These are phyloP conservation scores for Macaca mulatta DNA, from an alignment of 2,113 vertebrate species.

Conservation along the genomic window DNA sequence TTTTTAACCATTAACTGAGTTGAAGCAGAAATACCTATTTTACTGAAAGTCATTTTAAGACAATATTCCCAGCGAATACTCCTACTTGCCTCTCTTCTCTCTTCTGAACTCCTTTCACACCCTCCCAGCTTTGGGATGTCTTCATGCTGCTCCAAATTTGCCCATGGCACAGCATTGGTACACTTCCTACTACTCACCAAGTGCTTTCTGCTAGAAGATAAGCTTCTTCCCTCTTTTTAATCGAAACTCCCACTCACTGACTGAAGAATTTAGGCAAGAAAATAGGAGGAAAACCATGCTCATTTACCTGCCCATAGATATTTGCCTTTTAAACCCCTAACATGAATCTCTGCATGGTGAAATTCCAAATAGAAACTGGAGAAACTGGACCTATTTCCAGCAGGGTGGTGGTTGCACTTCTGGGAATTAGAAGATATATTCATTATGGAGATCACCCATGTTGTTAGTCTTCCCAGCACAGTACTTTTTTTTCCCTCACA, in stretches of 20 bases:
- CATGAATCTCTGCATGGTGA: neutral
- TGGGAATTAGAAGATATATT: neutral
- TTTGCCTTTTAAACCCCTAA: neutral
- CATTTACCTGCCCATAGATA: neutral
- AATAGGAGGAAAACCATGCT: fast-evolving
- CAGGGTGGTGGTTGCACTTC: neutral
- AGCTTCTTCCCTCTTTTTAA: neutral
- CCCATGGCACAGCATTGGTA: fast-evolving
- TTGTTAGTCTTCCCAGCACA: neutral
- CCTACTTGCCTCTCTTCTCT: neutral
- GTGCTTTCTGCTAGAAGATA: neutral
- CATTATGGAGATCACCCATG: fast-evolving
- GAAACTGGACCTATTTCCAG: neutral
- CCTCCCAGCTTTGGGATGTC: neutral
- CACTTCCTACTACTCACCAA: neutral
- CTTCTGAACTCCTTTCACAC: neutral
- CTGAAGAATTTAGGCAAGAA: neutral
- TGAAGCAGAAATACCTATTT: neutral
- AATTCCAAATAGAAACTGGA: neutral
- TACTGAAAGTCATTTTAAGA: neutral
- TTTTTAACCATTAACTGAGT: neutral
- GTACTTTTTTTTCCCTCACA: neutral
- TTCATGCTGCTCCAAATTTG: too few relatives aligned
- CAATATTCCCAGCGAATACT: neutral
- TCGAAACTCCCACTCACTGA: neutral